Evolutionary conservation across 2,797 vertebrate genomes (phyloP), one percentile per base, ranked within the genome.

Genomic region (Siniperca scherzeri): DNA sequence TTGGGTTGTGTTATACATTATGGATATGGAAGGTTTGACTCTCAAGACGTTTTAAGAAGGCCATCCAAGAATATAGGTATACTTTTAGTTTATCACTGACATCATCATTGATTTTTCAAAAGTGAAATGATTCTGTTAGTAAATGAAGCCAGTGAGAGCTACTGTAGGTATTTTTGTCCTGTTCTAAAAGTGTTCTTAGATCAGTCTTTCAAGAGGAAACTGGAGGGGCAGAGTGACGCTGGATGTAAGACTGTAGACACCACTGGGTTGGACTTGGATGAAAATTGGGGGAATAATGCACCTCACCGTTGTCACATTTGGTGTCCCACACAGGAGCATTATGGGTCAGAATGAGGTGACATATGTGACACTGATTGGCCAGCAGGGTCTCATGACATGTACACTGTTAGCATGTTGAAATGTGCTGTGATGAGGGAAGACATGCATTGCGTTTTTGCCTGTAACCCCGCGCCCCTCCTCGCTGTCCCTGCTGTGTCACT

Each of bases 311-410:
- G 64, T 56, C 22, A 48, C 56, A 56, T 66, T 16, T 42, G 57
- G 5, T 62, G 68, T 7, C 5, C 0, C 52, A n/a, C 74, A 74
- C 25, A 33, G 44, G 25, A 66, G 64, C 30, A 33, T 77, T 61
- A 57, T 52, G 3, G 53, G 65, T 80, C 48, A 59, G 55, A 64
- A 66, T 42, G 36, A 80, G 80, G 30, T 59, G 62, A 62, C 33
- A 48, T 50, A 53, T 14, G 21, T 59, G 36, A 38, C 25, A 44
- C 21, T 56, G 71, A 81, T 52, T 61, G 46, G 55, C 65, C 44
- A 7, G 3, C 27, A n/a, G 30, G 4, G 40, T 30, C 16, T 22
- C 33, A 57, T 27, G 33, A 53, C 36, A 27, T 27, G 5, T 46
- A 19, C 1, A 44, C 8, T 21, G 40, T 40, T n/a, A 9, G 12